Evolutionary conservation across 2,113 vertebrate genomes (phyloP).

Genomic region (Cryptomyrus ogoouensis): DNA sequence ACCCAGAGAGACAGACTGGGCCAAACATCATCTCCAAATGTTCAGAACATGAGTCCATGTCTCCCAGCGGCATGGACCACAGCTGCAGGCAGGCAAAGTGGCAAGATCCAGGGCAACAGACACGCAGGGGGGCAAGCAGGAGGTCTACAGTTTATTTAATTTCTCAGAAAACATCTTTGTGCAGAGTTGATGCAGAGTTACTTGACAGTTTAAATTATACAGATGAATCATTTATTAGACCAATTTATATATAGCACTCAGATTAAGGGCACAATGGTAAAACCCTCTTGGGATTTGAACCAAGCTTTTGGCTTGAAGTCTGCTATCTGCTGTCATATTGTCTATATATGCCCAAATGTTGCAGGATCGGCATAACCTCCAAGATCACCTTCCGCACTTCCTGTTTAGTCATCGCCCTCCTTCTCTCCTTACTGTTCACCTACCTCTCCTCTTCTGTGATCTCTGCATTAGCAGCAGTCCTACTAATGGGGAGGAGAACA

Average conservation of each 20-base stretch:
- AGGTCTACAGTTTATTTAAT: neutral
- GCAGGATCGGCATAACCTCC: neutral
- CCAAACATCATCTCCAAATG: neutral
- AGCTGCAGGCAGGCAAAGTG: neutral
- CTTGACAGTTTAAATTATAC: neutral
- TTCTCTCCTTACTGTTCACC: neutral
- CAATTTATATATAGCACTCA: neutral
- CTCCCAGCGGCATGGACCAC: neutral
- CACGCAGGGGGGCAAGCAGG: neutral
- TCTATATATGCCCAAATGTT: neutral
- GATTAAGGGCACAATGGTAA: neutral
- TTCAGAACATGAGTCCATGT: neutral
- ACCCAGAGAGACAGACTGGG: neutral
- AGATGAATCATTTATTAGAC: neutral
- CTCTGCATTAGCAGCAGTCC: neutral
- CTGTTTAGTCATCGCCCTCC: neutral
- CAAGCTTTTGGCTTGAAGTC: neutral
- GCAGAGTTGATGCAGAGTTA: neutral
- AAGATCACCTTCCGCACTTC: neutral
- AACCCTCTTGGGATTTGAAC: neutral
- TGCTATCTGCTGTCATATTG: neutral
- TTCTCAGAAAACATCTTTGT: neutral
- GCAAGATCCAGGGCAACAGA: neutral
- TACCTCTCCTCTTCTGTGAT: neutral
- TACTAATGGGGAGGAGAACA: neutral